Evolutionary conservation across 2,797 vertebrate species (phyloP).

Genomic region (Sphenodon punctatus): DNA sequence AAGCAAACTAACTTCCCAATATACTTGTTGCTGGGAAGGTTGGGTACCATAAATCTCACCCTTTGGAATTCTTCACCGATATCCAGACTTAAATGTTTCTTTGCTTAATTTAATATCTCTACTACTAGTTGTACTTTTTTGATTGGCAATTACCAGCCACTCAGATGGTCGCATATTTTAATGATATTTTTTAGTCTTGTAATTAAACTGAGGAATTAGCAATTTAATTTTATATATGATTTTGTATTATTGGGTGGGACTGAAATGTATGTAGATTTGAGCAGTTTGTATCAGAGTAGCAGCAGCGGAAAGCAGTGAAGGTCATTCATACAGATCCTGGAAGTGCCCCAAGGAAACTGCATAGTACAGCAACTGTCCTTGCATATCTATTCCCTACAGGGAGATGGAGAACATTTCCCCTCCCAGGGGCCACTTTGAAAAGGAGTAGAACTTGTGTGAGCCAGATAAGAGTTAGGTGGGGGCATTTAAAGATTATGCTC

Average conservation of each 20-base stretch:
- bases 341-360: background rate
- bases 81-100: background rate
- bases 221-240: background rate
- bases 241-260: background rate
- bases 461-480: no score
- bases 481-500: no score
- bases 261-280: constrained; percentile 8
- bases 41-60: constrained; percentile 9
- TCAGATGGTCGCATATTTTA: constrained; percentile 23
- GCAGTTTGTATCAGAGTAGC: background rate
- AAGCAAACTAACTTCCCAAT: background rate
- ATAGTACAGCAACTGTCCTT: accelerated
- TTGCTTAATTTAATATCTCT: constrained; percentile 45
- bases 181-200: constrained; percentile 27
- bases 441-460: no score
- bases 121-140: background rate
- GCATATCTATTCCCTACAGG: background rate
- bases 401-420: no score
- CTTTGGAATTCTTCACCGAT: constrained; percentile 12
- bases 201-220: constrained; percentile 6
- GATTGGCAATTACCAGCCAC: constrained; percentile 21
- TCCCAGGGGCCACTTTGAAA: no score
- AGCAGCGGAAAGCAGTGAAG: background rate
- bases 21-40: background rate
- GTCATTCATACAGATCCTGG: background rate